These are phyloP conservation scores for Netelia virgata DNA, from an alignment of 2,888 invertebrate genomes.

Conservation along the genomic window DNA sequence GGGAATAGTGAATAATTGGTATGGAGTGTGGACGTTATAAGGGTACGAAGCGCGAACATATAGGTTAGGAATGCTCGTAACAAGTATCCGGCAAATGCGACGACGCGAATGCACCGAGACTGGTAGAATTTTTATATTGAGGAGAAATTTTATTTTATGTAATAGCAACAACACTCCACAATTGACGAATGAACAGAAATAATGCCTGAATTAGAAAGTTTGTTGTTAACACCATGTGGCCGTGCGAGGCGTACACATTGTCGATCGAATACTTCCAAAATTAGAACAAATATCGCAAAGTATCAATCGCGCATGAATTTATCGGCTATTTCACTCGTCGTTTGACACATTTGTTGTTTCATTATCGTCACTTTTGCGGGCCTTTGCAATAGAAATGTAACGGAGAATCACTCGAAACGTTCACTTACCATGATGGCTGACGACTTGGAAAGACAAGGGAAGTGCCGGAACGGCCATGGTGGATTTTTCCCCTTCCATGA, in stretches of 20 bases:
- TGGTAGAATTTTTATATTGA: not conserved
- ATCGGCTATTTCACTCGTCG: conserved; percentile 47
- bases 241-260: conserved; percentile 25
- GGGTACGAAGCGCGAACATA: not conserved
- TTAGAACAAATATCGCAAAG: conserved; percentile 5
- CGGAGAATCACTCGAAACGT: conserved; percentile 60
- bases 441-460: conserved; percentile 81
- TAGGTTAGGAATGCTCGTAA: conserved; percentile 6
- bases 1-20: not conserved
- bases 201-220: conserved; percentile 28
- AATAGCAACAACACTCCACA: not conserved
- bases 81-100: not conserved
- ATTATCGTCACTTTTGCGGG: not conserved
- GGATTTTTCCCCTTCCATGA: conserved; percentile 45
- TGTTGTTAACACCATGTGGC: conserved; percentile 69
- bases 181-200: conserved; percentile 24
- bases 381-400: conserved; percentile 35
- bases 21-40: too few species aligned
- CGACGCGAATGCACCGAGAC: not conserved
- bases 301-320: conserved; percentile 23
- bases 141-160: not conserved
- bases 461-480: conserved; percentile 68
- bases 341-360: conserved; percentile 38
- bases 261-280: conserved; percentile 24
- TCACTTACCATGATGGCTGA: conserved; percentile 84